A percentile compares a stretch with the other conserved stretches of the same genome.
Evolutionary conservation across 2,888 invertebrate species (phyloP).

Genomic region (Nezara viridula): DNA sequence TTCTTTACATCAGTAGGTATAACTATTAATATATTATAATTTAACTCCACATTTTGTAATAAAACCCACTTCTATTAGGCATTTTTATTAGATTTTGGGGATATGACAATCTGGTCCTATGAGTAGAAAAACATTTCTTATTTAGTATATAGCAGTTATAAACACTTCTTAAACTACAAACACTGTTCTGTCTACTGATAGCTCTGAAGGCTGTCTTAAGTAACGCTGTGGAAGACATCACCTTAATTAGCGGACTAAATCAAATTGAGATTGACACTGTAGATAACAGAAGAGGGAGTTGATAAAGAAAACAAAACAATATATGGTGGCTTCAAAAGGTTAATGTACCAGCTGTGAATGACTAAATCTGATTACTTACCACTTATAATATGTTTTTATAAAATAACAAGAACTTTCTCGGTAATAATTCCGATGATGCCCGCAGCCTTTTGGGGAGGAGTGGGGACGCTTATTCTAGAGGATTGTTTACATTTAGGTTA

Average conservation of each 20-base stretch:
- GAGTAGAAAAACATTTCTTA: background rate
- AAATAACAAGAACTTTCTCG: background rate
- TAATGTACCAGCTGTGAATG: background rate
- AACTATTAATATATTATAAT: background rate
- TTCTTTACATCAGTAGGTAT: background rate
- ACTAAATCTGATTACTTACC: background rate
- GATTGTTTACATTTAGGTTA: no score
- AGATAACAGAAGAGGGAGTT: slow-evolving; percentile 8
- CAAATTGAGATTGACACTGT: background rate
- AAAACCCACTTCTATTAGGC: background rate
- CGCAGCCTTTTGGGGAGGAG: no score
- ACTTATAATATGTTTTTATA: background rate
- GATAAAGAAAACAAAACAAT: background rate
- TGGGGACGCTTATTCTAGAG: no score
- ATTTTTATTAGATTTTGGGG: background rate
- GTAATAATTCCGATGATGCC: no score
- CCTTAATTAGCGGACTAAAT: background rate
- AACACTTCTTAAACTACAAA: background rate
- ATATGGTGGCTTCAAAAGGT: background rate
- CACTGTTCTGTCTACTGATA: background rate
- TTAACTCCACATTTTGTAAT: background rate
- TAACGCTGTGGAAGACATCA: background rate
- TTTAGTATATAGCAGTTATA: background rate
- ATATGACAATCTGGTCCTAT: background rate
- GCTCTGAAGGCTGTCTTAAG: background rate